Conservation (phyloP, 2,113 vertebrate species). For the Chloropsis cyanopogon region DNA sequence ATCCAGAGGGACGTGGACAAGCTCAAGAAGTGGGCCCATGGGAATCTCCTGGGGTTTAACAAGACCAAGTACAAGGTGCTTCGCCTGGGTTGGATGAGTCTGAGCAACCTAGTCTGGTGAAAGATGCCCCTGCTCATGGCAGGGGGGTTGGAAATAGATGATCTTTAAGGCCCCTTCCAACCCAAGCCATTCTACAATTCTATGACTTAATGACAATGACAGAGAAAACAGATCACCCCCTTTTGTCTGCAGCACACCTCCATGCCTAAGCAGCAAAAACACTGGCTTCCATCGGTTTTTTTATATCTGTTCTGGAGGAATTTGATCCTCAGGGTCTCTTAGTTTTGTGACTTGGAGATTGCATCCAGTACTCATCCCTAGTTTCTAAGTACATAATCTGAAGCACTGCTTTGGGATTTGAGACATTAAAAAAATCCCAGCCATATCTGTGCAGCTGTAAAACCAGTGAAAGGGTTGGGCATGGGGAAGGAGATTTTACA, state of each 20-base stretch:
- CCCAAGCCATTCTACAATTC: neutral
- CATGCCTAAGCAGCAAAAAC: neutral
- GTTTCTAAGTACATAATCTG: neutral
- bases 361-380: neutral
- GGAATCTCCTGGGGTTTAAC: neutral
- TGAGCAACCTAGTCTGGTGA: too few species aligned
- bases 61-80: neutral
- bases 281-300: neutral
- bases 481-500: neutral
- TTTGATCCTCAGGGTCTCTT: neutral
- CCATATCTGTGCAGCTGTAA: neutral
- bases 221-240: neutral
- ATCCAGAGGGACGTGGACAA: neutral
- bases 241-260: neutral
- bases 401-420: neutral
- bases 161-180: neutral
- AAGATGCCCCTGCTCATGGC: neutral
- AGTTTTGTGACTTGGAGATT: neutral
- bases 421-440: neutral
- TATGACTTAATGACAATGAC: neutral
- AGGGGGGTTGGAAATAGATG: neutral
- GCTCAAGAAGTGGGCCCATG: accelerated
- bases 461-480: neutral
- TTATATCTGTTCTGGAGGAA: neutral
- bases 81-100: neutral